A percentile compares a stretch with the other conserved stretches of the same genome.
These are phyloP conservation scores for Tetropium fuscum DNA, from an alignment of 2,888 invertebrate genomes.

Conservation along the genomic window DNA sequence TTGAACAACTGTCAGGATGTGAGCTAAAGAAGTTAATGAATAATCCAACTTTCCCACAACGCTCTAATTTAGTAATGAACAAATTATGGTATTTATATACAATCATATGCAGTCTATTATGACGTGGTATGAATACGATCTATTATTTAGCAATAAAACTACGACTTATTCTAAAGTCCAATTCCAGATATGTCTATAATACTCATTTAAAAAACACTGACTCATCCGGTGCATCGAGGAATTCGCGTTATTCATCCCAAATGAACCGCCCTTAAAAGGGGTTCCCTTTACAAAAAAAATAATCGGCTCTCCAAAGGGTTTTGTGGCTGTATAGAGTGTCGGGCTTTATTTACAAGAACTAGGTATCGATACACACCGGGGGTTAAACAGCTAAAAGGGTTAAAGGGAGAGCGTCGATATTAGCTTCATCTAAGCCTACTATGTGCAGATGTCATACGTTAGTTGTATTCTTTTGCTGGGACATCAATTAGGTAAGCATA, in stretches of 20 bases:
- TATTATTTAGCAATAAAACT: no score
- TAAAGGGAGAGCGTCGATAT: constrained; percentile 33
- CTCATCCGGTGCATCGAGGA: constrained; percentile 46
- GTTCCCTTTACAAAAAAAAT: constrained; percentile 63
- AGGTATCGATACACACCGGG: constrained; percentile 37
- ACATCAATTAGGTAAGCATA: constrained; percentile 32
- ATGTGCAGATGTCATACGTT: constrained; percentile 56
- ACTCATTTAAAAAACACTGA: constrained; percentile 12
- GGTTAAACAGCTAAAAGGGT: constrained; percentile 42
- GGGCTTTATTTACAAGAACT: constrained; percentile 58
- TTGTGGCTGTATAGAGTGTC: constrained; percentile 65
- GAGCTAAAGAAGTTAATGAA: no score
- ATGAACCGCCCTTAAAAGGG: constrained; percentile 63
- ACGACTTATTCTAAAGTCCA: no score
- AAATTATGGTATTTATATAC: no score
- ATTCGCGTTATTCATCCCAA: constrained; percentile 59
- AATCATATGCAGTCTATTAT: no score
- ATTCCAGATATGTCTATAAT: no score
- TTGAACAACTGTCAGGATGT: no score
- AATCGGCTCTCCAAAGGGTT: constrained; percentile 65
- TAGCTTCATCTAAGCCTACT: constrained; percentile 46
- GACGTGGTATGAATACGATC: no score
- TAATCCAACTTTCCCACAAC: no score
- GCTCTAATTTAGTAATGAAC: no score
- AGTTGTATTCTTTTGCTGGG: constrained; percentile 35